Conservation (phyloP, 2,888 invertebrate species). For the Blera fallax region DNA sequence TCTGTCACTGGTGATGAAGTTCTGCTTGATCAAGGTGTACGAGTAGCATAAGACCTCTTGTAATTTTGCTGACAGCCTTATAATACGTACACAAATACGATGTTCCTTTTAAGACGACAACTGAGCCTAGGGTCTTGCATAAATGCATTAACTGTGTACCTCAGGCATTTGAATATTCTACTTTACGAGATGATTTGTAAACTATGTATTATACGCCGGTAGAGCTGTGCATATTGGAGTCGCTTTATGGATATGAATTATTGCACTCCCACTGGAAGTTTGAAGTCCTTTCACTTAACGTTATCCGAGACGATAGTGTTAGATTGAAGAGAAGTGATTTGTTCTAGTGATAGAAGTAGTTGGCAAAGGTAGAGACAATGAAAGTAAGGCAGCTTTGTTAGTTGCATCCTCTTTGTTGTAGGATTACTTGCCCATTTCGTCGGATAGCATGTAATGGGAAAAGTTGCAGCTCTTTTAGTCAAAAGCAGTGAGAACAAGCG, state of each 20-base stretch:
- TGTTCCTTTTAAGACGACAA: constrained; percentile 3
- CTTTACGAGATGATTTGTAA: background rate
- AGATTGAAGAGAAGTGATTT: constrained; percentile 19
- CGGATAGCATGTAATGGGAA: background rate
- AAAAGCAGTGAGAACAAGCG: background rate
- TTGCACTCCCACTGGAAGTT: background rate
- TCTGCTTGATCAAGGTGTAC: background rate
- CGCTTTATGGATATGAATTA: constrained; percentile 18
- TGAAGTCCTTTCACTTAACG: constrained; percentile 20
- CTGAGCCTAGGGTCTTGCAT: background rate
- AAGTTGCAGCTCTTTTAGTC: background rate
- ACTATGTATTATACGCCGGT: background rate
- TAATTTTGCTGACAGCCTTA: background rate
- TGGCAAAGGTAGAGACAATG: background rate
- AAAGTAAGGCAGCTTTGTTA: background rate
- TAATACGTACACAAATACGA: background rate
- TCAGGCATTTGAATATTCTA: background rate
- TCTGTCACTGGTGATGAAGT: background rate
- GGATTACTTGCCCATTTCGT: background rate
- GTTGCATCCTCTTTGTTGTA: background rate
- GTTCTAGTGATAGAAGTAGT: constrained; percentile 8
- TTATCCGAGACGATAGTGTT: constrained; percentile 10
- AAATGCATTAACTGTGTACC: constrained; percentile 13
- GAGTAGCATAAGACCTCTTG: constrained; percentile 3
- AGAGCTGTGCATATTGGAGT: background rate